Evolutionary conservation across 2,113 vertebrate species (phyloP).

Genomic region (Arenaria interpres): DNA sequence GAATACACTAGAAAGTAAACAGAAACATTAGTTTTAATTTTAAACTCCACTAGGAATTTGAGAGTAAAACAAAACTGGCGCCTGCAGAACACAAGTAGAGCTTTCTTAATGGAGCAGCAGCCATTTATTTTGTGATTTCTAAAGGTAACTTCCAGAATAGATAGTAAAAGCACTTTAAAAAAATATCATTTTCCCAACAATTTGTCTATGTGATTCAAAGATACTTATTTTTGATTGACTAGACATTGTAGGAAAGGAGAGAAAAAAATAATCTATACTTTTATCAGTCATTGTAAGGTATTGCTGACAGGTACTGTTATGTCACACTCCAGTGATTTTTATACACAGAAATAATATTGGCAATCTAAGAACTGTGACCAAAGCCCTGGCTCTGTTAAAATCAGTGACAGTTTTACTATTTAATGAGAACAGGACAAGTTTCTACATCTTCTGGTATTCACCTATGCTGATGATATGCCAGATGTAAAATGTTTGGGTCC

Average conservation of each 20-base stretch:
- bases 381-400: neutral
- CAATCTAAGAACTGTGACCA: neutral
- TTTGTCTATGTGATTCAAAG: neutral
- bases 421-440: neutral
- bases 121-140: neutral
- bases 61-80: neutral
- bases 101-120: neutral
- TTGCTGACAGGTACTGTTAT: neutral
- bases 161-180: neutral
- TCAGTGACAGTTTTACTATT: neutral
- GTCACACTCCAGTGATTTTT: neutral
- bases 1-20: conserved; percentile 28
- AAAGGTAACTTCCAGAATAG: neutral
- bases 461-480: neutral
- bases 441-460: neutral
- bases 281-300: neutral
- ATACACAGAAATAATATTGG: neutral
- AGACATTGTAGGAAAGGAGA: neutral
- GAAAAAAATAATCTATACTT: neutral
- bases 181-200: neutral
- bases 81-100: neutral
- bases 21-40: conserved; percentile 54
- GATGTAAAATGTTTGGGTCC: neutral
- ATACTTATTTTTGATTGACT: neutral
- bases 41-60: conserved; percentile 38